A percentile compares a stretch with the other conserved stretches of the same genome.
Conservation (phyloP, 2,888 invertebrate genomes). For the Melanostoma mellinum region DNA sequence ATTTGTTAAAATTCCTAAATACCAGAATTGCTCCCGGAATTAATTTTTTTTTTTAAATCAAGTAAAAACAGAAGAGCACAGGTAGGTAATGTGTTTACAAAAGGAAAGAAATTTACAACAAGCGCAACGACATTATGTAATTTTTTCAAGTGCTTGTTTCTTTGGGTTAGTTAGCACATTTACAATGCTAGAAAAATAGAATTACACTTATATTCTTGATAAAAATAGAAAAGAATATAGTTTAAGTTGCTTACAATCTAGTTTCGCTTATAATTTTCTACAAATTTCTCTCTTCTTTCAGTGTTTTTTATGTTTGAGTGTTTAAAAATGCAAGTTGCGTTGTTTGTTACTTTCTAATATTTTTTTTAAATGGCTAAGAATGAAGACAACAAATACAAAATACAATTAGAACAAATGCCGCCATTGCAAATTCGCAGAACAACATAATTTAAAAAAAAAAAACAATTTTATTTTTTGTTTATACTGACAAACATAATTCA, state of each 20-base stretch:
- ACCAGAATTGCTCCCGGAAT: no score
- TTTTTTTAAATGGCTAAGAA: not conserved
- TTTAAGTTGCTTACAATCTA: no score
- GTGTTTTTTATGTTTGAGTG: slow-evolving; percentile 22
- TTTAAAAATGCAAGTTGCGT: slow-evolving; percentile 50
- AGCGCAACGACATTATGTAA: not conserved
- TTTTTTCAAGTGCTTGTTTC: not conserved
- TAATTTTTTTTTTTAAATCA: no score
- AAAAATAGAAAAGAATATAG: no score
- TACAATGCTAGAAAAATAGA: not conserved
- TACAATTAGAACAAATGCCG: no score
- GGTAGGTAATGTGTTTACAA: not conserved
- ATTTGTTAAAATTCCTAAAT: no score
- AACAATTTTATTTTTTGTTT: slow-evolving; percentile 27
- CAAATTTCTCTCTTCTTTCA: slow-evolving; percentile 9
- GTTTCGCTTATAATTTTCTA: no score
- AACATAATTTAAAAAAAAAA: slow-evolving; percentile 24
- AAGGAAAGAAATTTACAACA: slow-evolving; percentile 7
- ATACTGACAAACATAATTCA: slow-evolving; percentile 62
- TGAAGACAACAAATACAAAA: no score
- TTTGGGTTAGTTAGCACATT: not conserved
- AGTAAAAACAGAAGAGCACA: no score
- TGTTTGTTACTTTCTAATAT: no score
- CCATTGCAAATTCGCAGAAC: no score
- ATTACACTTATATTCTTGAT: no score